Percentiles rank a stretch among this genome's conserved stretches.
These are phyloP conservation scores for Thripadectes ignobilis DNA, from an alignment of 2,797 vertebrate genomes.

Conservation along the genomic window DNA sequence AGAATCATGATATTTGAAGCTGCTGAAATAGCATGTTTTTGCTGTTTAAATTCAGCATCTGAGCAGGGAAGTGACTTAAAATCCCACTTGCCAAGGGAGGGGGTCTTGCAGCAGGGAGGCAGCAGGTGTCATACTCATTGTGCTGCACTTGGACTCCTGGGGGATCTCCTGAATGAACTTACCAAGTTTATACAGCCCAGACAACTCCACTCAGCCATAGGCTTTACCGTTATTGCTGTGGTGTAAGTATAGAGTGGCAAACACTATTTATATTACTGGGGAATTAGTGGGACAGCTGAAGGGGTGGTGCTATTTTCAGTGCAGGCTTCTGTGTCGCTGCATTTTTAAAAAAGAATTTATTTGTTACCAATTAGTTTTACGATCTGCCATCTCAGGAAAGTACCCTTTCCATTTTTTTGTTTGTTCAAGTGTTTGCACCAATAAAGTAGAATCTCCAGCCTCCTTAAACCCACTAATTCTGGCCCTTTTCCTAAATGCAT, in stretches of 20 bases:
- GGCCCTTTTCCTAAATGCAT: neutral
- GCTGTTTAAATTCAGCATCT: neutral
- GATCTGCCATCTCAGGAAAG: neutral
- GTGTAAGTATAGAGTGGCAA: neutral
- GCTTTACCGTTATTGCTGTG: neutral
- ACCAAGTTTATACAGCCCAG: neutral
- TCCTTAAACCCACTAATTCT: neutral
- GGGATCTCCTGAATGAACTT: neutral
- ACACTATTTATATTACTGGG: neutral
- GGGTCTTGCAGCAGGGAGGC: neutral
- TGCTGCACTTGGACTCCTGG: neutral
- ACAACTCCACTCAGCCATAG: neutral
- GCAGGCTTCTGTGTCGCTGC: neutral
- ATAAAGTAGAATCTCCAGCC: neutral
- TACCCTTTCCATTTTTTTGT: neutral
- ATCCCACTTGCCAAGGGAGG: neutral
- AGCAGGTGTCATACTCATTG: fast-evolving
- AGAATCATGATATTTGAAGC: neutral
- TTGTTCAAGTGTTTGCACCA: neutral
- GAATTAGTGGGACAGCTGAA: constrained; percentile 15
- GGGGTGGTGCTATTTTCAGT: neutral
- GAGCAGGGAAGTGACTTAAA: neutral
- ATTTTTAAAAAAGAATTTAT: neutral
- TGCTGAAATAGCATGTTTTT: neutral
- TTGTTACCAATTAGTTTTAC: neutral